Conservation (phyloP, 2,888 invertebrate genomes). For the Drosophila barbarae region DNA sequence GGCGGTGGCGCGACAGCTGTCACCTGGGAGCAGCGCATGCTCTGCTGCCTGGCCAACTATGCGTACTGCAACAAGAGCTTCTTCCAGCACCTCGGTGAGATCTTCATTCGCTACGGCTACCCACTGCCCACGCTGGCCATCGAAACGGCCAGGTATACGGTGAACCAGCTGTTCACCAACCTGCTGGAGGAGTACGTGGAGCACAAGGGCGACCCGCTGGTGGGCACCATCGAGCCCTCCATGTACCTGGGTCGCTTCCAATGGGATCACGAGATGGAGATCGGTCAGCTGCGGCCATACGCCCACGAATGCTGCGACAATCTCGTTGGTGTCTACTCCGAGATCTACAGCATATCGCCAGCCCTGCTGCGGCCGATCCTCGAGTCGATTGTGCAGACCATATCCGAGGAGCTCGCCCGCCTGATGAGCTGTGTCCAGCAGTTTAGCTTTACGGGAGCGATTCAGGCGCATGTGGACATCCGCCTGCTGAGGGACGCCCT, state of each 20-base stretch:
- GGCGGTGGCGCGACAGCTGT: constrained; percentile 72
- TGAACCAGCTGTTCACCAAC: constrained; percentile 80
- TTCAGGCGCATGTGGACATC: constrained; percentile 90
- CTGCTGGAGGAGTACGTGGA: constrained; percentile 91
- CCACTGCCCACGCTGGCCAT: constrained; percentile 87
- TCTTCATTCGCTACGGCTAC: constrained; percentile 85
- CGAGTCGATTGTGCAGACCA: constrained; percentile 91
- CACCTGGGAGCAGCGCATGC: constrained; percentile 88
- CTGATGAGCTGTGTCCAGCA: constrained; percentile 89
- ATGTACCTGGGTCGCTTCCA: constrained; percentile 96
- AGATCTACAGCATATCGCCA: constrained; percentile 84
- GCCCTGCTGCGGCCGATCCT: constrained; percentile 87
- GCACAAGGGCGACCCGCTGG: constrained; percentile 94
- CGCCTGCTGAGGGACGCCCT: constrained; percentile 85
- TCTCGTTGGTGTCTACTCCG: constrained; percentile 82
- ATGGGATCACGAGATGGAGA: constrained; percentile 88
- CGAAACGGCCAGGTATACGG: constrained; percentile 84
- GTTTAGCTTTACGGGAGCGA: constrained; percentile 85
- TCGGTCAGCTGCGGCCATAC: constrained; percentile 90
- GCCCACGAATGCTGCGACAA: constrained; percentile 93
- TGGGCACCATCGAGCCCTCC: constrained; percentile 97
- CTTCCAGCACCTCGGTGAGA: constrained; percentile 85
- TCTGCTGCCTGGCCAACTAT: constrained; percentile 94
- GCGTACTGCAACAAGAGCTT: constrained; percentile 89
- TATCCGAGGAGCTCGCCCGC: constrained; percentile 94